Percentiles rank a stretch among this genome's conserved stretches.
These are phyloP conservation scores for Chelonus formosanus DNA, from an alignment of 2,888 invertebrate genomes.

Conservation along the genomic window DNA sequence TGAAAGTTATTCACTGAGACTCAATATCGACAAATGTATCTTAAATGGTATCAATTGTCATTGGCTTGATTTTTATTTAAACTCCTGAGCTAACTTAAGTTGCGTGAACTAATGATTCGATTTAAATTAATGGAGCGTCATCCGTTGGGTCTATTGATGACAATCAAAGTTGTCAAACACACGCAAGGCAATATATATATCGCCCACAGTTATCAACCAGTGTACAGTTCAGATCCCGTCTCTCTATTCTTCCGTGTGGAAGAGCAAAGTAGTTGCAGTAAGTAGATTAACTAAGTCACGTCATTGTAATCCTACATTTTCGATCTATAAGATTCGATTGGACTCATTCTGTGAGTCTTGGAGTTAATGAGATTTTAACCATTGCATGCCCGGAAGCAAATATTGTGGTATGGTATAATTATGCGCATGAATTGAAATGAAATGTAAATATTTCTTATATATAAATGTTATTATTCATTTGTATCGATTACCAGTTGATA, in stretches of 20 bases:
- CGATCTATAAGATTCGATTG: neutral
- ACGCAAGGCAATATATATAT: conserved; percentile 24
- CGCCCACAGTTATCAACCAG: neutral
- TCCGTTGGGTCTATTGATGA: conserved; percentile 24
- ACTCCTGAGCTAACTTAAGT: neutral
- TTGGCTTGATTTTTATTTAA: neutral
- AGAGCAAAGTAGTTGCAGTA: neutral
- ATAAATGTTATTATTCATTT: no score
- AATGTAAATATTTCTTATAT: no score
- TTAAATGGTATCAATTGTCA: conserved; percentile 6
- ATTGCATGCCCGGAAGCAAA: neutral
- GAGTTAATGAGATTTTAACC: neutral
- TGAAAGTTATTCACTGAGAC: conserved; percentile 20
- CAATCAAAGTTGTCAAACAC: conserved; percentile 8
- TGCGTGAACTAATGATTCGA: conserved; percentile 32
- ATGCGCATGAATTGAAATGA: no score
- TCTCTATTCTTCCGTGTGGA: conserved; percentile 1
- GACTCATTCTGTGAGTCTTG: neutral
- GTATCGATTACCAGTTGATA: no score
- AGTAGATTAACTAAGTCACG: conserved; percentile 4
- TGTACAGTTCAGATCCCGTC: neutral
- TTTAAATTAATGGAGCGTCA: conserved; percentile 34
- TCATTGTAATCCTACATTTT: neutral
- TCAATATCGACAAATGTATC: neutral
- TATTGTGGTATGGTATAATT: no score